These are phyloP conservation scores for Kryphioiulus occultus DNA, from an alignment of 2,888 invertebrate species.

Conservation along the genomic window DNA sequence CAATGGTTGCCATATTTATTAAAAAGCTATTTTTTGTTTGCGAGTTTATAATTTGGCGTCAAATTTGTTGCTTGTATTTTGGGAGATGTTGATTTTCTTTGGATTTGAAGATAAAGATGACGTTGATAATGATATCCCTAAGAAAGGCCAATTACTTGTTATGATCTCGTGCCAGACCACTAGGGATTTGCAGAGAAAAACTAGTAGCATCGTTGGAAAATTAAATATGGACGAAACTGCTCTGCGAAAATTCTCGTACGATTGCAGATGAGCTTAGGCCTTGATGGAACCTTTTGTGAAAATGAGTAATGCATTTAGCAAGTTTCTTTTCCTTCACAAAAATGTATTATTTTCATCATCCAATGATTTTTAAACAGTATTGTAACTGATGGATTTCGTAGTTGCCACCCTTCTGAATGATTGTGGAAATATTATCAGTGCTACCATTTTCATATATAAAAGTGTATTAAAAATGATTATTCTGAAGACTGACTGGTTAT, in stretches of 20 bases:
- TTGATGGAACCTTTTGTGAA: background rate
- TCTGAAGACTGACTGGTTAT: background rate
- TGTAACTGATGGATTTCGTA: slow-evolving; percentile 1
- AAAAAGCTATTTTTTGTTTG: background rate
- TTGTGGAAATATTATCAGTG: slow-evolving; percentile 22
- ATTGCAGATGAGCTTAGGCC: background rate
- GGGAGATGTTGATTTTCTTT: too few species aligned
- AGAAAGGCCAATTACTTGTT: too few species aligned
- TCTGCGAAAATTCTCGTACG: background rate
- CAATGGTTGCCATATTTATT: background rate
- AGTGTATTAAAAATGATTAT: slow-evolving; percentile 3
- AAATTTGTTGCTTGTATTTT: too few species aligned
- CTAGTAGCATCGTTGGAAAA: background rate
- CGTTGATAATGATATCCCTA: too few species aligned
- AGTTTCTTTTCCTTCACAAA: background rate
- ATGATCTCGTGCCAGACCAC: too few species aligned
- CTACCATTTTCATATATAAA: slow-evolving; percentile 24
- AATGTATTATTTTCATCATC: slow-evolving; percentile 25
- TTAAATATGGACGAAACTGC: background rate
- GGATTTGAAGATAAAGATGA: too few species aligned
- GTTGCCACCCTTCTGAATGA: slow-evolving; percentile 25
- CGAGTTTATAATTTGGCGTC: too few species aligned
- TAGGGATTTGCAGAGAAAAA: background rate
- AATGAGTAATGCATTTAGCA: background rate
- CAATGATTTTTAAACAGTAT: slow-evolving; percentile 27